phyloP scores from a whole-genome alignment of 2,113 vertebrate species.

The Oncorhynchus kisutch region DNA sequence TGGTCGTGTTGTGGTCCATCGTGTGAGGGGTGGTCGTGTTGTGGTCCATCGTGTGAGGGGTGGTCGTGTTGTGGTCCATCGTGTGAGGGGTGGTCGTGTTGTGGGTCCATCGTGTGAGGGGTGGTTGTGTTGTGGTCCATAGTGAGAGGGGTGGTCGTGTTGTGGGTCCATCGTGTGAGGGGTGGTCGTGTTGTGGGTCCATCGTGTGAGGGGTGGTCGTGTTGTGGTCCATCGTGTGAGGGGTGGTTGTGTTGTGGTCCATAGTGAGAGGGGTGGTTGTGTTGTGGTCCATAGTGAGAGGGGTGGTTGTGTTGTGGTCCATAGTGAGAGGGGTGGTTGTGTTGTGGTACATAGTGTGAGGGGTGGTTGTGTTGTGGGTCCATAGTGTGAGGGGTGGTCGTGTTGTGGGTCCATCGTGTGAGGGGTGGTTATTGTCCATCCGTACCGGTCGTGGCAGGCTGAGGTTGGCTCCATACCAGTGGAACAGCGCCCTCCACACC shows the following conservation, averaged over 20 bases:
- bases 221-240: background rate
- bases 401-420: background rate
- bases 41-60: too few relatives aligned
- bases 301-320: background rate
- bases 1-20: too few relatives aligned
- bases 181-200: too few relatives aligned
- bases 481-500: conserved; percentile 96
- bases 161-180: too few relatives aligned
- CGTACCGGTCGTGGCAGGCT: conserved; percentile 92
- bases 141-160: too few relatives aligned
- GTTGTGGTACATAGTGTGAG: background rate
- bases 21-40: too few relatives aligned
- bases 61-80: too few relatives aligned
- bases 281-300: conserved; percentile 1
- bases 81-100: too few relatives aligned
- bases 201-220: too few relatives aligned
- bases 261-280: conserved; percentile 1
- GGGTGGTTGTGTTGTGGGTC: background rate
- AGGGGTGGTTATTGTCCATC: background rate
- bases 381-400: background rate
- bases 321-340: conserved; percentile 1
- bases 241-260: background rate
- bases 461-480: conserved; percentile 98
- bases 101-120: too few relatives aligned
- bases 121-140: too few relatives aligned